A percentile compares a stretch with the other conserved stretches of the same genome.
Conservation (phyloP, 2,797 vertebrate species). For the Takifugu ocellatus region DNA sequence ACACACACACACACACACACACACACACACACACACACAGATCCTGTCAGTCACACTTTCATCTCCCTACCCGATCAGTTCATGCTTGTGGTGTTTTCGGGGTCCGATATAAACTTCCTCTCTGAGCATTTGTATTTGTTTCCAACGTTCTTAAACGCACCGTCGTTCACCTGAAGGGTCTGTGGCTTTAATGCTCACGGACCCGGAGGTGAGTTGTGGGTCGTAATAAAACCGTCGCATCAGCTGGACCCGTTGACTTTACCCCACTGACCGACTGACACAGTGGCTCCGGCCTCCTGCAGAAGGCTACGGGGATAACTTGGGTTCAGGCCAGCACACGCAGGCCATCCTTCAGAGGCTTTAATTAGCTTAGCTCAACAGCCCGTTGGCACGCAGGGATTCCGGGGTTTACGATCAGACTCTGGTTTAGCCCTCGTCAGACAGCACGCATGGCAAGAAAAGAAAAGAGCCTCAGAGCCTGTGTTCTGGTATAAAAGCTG, state of each 20-base stretch:
- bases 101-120: neutral
- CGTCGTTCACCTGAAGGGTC: neutral
- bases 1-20: slow-evolving; percentile 20
- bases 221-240: neutral
- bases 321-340: slow-evolving; percentile 33
- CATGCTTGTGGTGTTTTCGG: neutral
- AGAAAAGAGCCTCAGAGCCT: no score
- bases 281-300: slow-evolving; percentile 40
- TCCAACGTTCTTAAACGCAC: neutral
- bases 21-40: slow-evolving; percentile 14
- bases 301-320: slow-evolving; percentile 14
- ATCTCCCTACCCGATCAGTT: slow-evolving; percentile 38
- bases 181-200: neutral
- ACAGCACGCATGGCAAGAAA: neutral
- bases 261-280: slow-evolving; percentile 50
- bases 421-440: slow-evolving; percentile 1
- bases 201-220: neutral
- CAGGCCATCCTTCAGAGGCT: slow-evolving; percentile 24
- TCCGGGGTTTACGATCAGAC: slow-evolving; percentile 25
- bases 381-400: slow-evolving; percentile 49
- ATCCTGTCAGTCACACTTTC: slow-evolving; percentile 23
- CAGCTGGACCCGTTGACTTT: slow-evolving; percentile 4
- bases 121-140: neutral
- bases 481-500: no score
- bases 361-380: slow-evolving; percentile 70